Evolutionary conservation across 2,797 vertebrate genomes (phyloP).

Genomic region (Poeciliopsis infans): DNA sequence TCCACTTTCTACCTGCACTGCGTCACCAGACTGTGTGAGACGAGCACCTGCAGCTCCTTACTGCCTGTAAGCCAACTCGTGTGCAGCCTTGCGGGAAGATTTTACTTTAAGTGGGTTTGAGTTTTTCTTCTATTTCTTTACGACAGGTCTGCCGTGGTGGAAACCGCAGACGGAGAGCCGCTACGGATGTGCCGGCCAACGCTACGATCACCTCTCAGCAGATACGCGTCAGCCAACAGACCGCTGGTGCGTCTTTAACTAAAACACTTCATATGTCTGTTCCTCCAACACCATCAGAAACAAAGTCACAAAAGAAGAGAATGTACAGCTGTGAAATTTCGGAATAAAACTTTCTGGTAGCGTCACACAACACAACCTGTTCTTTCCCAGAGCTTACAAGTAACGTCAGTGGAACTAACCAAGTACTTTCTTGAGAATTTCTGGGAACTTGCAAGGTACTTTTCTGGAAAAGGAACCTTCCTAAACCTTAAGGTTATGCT

Average conservation of each 20-base stretch:
- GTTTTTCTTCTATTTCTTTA: neutral
- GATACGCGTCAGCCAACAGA: slow-evolving; percentile 57
- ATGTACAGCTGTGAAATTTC: neutral
- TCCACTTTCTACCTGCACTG: slow-evolving; percentile 81
- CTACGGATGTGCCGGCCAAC: neutral
- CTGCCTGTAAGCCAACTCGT: slow-evolving; percentile 65
- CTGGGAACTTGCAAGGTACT: neutral
- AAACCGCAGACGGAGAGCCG: slow-evolving; percentile 55
- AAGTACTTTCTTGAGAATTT: neutral
- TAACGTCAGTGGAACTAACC: neutral
- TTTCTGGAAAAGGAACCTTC: neutral
- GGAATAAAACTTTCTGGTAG: neutral
- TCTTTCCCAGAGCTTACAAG: neutral
- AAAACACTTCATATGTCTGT: neutral
- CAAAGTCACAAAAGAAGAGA: neutral
- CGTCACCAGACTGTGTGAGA: slow-evolving; percentile 76
- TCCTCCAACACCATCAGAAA: neutral
- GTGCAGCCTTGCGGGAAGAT: neutral
- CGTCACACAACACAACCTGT: neutral
- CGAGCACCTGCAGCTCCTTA: slow-evolving; percentile 53
- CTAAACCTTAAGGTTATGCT: neutral
- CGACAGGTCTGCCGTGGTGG: slow-evolving; percentile 30
- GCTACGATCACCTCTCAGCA: slow-evolving; percentile 66
- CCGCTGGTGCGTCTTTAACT: slow-evolving; percentile 20
- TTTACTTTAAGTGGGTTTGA: neutral